Conservation (phyloP, 1,140 invertebrate genomes). For the Camponotus floridanus region DNA sequence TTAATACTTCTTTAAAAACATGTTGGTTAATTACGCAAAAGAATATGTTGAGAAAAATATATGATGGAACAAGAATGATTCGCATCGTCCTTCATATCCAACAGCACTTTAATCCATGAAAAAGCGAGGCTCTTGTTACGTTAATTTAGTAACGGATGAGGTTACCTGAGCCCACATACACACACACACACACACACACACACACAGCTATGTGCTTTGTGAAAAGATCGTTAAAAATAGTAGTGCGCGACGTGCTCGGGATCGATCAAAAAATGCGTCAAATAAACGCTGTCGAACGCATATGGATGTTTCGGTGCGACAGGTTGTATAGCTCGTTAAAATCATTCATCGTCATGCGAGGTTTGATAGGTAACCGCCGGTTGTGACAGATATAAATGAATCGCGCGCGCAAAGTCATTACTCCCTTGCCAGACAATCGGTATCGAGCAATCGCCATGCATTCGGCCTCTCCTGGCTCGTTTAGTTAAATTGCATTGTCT, state of each 20-base stretch:
- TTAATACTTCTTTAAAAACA: background rate
- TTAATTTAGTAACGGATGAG: slow-evolving; percentile 42
- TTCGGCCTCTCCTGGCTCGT: background rate
- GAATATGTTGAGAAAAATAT: slow-evolving; percentile 7
- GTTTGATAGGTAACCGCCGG: slow-evolving; percentile 26
- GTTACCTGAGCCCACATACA: background rate
- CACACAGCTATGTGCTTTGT: background rate
- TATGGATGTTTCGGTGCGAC: slow-evolving; percentile 21
- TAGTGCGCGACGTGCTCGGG: background rate
- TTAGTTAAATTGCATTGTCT: slow-evolving; percentile 35
- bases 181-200: no score
- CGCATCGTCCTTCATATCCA: background rate
- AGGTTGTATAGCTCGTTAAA: slow-evolving; percentile 47
- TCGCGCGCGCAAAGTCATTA: slow-evolving; percentile 43
- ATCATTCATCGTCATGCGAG: slow-evolving; percentile 20
- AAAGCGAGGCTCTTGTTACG: slow-evolving; percentile 33
- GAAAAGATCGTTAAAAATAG: slow-evolving; percentile 30
- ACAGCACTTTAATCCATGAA: background rate
- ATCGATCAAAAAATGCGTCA: slow-evolving; percentile 47
- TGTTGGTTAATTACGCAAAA: background rate
- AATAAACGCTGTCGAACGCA: slow-evolving; percentile 16
- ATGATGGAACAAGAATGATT: background rate
- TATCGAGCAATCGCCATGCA: background rate
- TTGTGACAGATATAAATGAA: slow-evolving; percentile 45
- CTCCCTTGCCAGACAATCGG: slow-evolving; percentile 26